Evolutionary conservation across 2,797 vertebrate genomes (phyloP).

Genomic region (Syndactyla subalaris): DNA sequence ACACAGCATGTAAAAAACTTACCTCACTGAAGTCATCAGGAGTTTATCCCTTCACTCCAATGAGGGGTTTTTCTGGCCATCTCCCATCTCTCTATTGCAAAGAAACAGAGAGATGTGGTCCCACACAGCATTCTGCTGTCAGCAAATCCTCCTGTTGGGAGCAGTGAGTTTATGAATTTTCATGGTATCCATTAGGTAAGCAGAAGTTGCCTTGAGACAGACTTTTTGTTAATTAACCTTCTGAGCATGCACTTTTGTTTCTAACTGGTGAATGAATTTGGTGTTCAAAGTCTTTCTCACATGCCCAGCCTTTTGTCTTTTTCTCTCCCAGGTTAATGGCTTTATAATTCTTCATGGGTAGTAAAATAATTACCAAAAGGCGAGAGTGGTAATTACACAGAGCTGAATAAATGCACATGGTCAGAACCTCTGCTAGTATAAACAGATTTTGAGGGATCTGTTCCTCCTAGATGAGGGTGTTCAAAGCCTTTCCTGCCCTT

Average conservation of each 20-base stretch:
- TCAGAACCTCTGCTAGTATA: not conserved
- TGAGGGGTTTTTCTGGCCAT: not conserved
- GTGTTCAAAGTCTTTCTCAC: conserved; percentile 30
- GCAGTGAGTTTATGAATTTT: conserved; percentile 42
- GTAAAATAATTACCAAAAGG: conserved; percentile 14
- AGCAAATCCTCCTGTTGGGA: not conserved
- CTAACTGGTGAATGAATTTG: conserved; percentile 23
- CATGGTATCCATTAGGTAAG: conserved; percentile 37
- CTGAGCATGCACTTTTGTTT: not conserved
- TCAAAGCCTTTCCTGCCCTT: not conserved
- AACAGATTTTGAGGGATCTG: not conserved
- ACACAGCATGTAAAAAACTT: not conserved
- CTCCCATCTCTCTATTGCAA: not conserved
- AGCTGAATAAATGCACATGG: not conserved
- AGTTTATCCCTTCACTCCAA: not conserved
- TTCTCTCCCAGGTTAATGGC: conserved; percentile 27
- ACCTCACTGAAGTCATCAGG: not conserved
- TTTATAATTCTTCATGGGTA: conserved; percentile 15
- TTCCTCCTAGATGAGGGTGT: not conserved
- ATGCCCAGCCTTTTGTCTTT: conserved; percentile 16
- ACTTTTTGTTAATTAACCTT: conserved; percentile 35
- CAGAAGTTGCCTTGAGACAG: conserved; percentile 48
- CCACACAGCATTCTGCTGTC: not conserved
- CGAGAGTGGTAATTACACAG: not conserved
- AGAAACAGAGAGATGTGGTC: not conserved